phyloP scores from a whole-genome alignment of 2,797 vertebrate species.

The Chaenodraco wilsoni region DNA sequence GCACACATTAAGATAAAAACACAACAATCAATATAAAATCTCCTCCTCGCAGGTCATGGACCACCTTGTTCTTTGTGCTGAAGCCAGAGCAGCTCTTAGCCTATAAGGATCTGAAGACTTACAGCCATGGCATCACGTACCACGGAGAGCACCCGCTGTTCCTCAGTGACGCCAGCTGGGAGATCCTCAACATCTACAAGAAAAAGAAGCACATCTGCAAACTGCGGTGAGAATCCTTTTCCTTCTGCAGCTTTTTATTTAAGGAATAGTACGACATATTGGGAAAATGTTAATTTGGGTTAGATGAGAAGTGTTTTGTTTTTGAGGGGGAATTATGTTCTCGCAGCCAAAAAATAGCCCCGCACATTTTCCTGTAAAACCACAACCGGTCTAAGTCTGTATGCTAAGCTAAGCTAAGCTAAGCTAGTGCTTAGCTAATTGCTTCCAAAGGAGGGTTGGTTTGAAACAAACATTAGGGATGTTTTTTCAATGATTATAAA shows the following conservation, averaged over 20 bases:
- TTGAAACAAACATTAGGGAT: not conserved
- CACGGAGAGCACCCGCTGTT: conserved; percentile 91
- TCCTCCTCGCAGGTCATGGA: conserved; percentile 91
- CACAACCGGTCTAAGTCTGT: no score
- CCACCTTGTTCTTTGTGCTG: conserved; percentile 93
- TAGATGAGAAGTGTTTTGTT: not conserved
- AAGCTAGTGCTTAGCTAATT: not conserved
- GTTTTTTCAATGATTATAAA: not conserved
- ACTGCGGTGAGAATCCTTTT: conserved; percentile 84
- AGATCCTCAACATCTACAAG: conserved; percentile 92
- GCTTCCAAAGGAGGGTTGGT: not conserved
- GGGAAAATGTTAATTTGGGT: not conserved
- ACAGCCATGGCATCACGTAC: conserved; percentile 86
- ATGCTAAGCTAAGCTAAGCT: conserved; percentile 1
- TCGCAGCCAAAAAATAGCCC: conserved; percentile 3
- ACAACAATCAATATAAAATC: no score
- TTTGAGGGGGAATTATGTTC: no score
- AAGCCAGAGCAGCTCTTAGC: conserved; percentile 88
- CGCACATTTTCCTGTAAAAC: no score
- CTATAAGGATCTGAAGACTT: conserved; percentile 94
- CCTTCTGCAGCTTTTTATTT: not conserved
- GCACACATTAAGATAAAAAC: no score
- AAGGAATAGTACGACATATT: not conserved
- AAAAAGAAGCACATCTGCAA: conserved; percentile 96
- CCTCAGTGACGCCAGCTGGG: conserved; percentile 87